These are phyloP conservation scores for Mimumesa dahlbomi DNA, from an alignment of 2,888 invertebrate genomes.

Conservation along the genomic window DNA sequence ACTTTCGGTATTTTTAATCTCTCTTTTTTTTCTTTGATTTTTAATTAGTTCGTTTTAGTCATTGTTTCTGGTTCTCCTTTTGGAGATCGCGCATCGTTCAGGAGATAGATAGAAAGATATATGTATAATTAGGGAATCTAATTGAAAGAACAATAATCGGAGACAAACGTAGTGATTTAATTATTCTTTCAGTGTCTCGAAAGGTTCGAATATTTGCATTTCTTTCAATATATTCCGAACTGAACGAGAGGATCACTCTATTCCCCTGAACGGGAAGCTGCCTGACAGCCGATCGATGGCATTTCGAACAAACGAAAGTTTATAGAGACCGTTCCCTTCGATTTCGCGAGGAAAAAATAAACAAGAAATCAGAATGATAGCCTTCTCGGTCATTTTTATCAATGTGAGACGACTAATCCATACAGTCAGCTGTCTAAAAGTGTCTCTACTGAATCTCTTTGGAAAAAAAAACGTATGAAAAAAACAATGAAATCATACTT, in stretches of 20 bases:
- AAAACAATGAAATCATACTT: no score
- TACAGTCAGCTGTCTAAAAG: not conserved
- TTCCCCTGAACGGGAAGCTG: slow-evolving; percentile 49
- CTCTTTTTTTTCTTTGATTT: slow-evolving; percentile 1
- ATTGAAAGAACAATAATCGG: not conserved
- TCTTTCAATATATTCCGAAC: slow-evolving; percentile 24
- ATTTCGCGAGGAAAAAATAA: not conserved
- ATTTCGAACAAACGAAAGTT: slow-evolving; percentile 13
- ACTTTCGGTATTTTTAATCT: not conserved
- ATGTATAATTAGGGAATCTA: slow-evolving; percentile 17
- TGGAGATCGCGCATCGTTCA: slow-evolving; percentile 34
- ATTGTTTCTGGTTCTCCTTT: slow-evolving; percentile 14
- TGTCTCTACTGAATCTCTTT: no score
- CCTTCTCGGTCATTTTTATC: slow-evolving; percentile 2
- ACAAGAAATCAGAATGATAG: not conserved
- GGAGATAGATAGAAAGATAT: slow-evolving; percentile 13
- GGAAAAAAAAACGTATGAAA: no score
- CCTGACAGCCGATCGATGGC: slow-evolving; percentile 62
- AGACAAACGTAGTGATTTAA: not conserved
- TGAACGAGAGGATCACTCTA: slow-evolving; percentile 17
- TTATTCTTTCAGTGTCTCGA: not conserved
- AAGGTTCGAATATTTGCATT: slow-evolving; percentile 4
- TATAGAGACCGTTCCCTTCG: slow-evolving; percentile 1
- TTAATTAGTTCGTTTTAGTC: not conserved
- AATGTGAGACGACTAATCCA: not conserved